Conservation (phyloP, 2,888 invertebrate species). For the Heteropelma amictum region DNA sequence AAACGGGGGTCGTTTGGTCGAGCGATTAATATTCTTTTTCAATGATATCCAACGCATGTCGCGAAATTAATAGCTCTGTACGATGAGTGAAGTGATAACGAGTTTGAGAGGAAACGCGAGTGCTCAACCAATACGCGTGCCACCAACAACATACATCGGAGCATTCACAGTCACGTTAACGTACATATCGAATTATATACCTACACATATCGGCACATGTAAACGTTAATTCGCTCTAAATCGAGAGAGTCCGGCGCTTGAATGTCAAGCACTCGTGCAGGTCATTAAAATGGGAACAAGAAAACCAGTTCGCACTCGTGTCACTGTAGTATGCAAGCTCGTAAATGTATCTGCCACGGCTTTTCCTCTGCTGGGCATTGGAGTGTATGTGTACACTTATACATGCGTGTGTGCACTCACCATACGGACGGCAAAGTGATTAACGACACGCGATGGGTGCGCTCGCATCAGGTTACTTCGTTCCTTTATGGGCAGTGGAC, state of each 20-base stretch:
- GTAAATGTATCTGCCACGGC: constrained; percentile 41
- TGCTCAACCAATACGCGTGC: constrained; percentile 20
- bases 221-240: constrained; percentile 16
- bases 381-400: constrained; percentile 30
- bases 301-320: constrained; percentile 48
- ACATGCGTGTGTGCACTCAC: constrained; percentile 34
- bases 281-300: constrained; percentile 52
- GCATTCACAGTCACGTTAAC: constrained; percentile 33
- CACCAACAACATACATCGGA: not conserved
- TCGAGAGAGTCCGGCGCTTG: not conserved
- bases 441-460: constrained; percentile 49
- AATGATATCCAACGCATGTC: constrained; percentile 4
- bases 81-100: constrained; percentile 37
- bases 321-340: constrained; percentile 42
- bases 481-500: constrained; percentile 13
- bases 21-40: constrained; percentile 38
- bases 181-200: constrained; percentile 23
- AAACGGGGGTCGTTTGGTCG: constrained; percentile 10
- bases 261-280: constrained; percentile 39
- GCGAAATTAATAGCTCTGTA: constrained; percentile 34
- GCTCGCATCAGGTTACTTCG: constrained; percentile 24
- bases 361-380: not conserved
- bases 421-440: constrained; percentile 47
- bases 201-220: not conserved
- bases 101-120: constrained; percentile 26